phyloP scores from a whole-genome alignment of 2,888 invertebrate species.

The Neuroscelio doddi region DNA sequence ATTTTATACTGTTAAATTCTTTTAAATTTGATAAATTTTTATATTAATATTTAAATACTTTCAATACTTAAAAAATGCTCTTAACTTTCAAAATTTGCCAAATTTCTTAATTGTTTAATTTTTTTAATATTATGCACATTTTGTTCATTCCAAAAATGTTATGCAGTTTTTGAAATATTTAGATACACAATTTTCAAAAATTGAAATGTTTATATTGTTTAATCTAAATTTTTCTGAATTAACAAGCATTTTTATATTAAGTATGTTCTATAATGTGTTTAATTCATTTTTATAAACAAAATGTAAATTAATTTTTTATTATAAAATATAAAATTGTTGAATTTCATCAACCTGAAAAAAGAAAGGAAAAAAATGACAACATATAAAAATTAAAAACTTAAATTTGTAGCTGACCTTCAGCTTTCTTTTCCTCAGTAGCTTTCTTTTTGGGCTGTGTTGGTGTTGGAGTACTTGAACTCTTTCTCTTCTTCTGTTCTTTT shows the following conservation, averaged over 20 bases:
- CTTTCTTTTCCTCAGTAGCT: constrained; percentile 63
- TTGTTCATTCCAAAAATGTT: no score
- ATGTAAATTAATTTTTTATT: background rate
- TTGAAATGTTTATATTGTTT: constrained; percentile 33
- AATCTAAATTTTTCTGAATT: constrained; percentile 35
- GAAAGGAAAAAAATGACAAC: background rate
- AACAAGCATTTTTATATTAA: no score
- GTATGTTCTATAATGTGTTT: background rate
- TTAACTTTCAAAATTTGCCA: no score
- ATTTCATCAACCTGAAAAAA: no score
- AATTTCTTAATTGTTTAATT: no score
- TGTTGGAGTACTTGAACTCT: constrained; percentile 71
- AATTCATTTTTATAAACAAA: constrained; percentile 1
- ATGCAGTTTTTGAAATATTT: no score
- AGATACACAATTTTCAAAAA: no score
- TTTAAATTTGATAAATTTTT: no score
- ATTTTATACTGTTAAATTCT: no score
- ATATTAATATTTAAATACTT: background rate
- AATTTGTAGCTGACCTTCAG: constrained; percentile 69
- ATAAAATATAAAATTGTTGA: no score
- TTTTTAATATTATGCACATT: no score
- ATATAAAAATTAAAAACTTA: constrained; percentile 63
- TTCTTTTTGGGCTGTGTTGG: constrained; percentile 67
- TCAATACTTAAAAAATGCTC: no score
- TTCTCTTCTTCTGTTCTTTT: constrained; percentile 71